Evolutionary conservation across 2,888 invertebrate species (phyloP), one percentile per base, ranked within the genome.

Genomic region (Drosophila barbarae): DNA sequence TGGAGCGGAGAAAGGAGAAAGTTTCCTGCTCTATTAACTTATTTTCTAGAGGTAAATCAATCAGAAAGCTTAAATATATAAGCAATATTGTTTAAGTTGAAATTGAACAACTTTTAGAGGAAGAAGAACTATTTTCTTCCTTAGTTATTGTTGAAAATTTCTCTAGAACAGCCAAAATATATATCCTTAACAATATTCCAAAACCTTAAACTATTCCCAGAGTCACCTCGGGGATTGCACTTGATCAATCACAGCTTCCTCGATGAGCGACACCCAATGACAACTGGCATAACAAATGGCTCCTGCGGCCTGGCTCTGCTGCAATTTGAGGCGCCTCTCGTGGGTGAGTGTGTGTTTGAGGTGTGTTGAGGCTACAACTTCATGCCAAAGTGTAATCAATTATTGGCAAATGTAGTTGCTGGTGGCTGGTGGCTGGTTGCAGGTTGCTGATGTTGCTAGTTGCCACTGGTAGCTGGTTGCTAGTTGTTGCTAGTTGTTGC

Each of bases 341-440:
- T 9, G 21, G 42, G 58, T 39, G 58, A 36, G 42, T 41, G 41
- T 23, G 13, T 8, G 8, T 23, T 23, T 15, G 57, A 46, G 44
- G 57, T 68, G 53, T 61, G 41, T 61, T 32, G 32, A 3, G 75
- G 69, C 63, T 67, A 69, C 76, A 72, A 77, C 80, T 84, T 59
- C 78, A 80, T 77, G 79, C 64, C 73, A 71, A 77, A 82, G 75
- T 74, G 79, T 74, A 82, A 80, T 80, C 77, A 79, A 79, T 76
- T 81, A 79, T 74, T 77, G 82, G 73, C 60, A 79, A 79, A 74
- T 77, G 77, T 71, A 69, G 64, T 69, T 73, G 68, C 57, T 64
- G 73, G 41, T 44, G n/a, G 68, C 57, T 64, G 73, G 41, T 44
- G n/a, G 55, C n/a, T 9, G 47, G 35, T 35, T 38, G 55, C 23